Evolutionary conservation across 2,113 vertebrate species (phyloP), one percentile per base, ranked within the genome.

Genomic region (Corythornis madagascariensis): DNA sequence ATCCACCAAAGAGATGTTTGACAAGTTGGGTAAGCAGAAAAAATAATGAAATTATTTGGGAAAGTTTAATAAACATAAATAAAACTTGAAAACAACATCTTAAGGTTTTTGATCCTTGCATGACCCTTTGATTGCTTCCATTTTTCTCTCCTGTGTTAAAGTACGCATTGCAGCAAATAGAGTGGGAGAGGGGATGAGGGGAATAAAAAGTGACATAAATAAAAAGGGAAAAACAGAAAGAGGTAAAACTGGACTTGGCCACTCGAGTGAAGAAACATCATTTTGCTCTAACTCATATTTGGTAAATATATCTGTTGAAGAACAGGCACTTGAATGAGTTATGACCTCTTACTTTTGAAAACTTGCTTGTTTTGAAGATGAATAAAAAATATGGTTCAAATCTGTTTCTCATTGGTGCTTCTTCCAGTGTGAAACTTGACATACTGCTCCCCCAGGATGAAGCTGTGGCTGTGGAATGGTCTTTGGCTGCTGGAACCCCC

Each of bases 21-120:
- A 28, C 61, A 84, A 50, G 5, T 29, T 81, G 50, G 35, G 65
- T 93, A 94, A 84, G 61, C 45, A 84, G 42, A 81, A 90, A 53
- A 53, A 95, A 81, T 75, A 94, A 94, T 83, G 67, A 88, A 88
- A 96, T 82, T 48, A 88, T 8, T 56, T 86, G 26, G 42, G 47
- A 88, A 93, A 90, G 8, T 88, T 93, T 95, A 81, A 95, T 91
- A 90, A 91, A 72, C 53, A 75, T 94, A 95, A 94, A 96, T 89
- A 94, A 95, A 94, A 81, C 29, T 71, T 90, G 72, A 93, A 81
- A 95, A 90, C 31, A 90, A 42, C 69, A 77, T 38, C 79, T 91
- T 81, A 88, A 83, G 64, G 25, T 48, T 94, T 95, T 86, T 86
- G 69, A 86, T 87, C 88, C 66, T 84, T 82, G 35, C 18, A 74